A percentile compares a stretch with the other conserved stretches of the same genome.
Conservation (phyloP, 2,888 invertebrate species). For the Melanargia galathea region DNA sequence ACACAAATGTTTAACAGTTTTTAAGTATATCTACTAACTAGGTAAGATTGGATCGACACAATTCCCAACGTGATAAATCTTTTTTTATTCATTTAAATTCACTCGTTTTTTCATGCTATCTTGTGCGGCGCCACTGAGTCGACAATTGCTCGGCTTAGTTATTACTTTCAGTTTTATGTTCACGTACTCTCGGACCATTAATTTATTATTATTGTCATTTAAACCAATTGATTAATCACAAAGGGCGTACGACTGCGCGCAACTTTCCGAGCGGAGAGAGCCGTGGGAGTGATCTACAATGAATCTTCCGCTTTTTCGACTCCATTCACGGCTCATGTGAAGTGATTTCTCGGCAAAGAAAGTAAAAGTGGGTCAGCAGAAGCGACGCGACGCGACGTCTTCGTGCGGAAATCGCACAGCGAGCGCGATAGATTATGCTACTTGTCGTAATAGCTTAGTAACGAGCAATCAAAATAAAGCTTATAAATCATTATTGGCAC, state of each 20-base stretch:
- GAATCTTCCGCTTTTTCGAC: slow-evolving; percentile 72
- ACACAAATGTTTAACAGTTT: no score
- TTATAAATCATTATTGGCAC: not conserved
- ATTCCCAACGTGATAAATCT: no score
- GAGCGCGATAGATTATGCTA: slow-evolving; percentile 38
- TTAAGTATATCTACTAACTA: no score
- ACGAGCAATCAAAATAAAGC: slow-evolving; percentile 28
- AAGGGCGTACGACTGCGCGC: slow-evolving; percentile 43
- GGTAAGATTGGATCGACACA: no score
- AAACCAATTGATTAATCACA: slow-evolving; percentile 29
- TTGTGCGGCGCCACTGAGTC: no score
- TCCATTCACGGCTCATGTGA: slow-evolving; percentile 70
- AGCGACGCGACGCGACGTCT: slow-evolving; percentile 43
- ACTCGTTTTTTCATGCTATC: no score
- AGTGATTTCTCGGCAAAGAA: slow-evolving; percentile 73
- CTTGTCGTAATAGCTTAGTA: slow-evolving; percentile 37
- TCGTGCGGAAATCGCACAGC: slow-evolving; percentile 46
- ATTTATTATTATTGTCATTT: not conserved
- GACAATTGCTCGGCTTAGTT: no score
- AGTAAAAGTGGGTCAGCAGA: slow-evolving; percentile 75
- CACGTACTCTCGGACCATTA: no score
- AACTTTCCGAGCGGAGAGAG: slow-evolving; percentile 61
- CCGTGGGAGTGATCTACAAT: slow-evolving; percentile 68
- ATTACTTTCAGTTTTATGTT: no score
- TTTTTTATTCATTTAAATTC: no score